A percentile compares a stretch with the other conserved stretches of the same genome.
phyloP scores from a whole-genome alignment of 1,140 invertebrate genomes.

The Philopotamus ludificatus region DNA sequence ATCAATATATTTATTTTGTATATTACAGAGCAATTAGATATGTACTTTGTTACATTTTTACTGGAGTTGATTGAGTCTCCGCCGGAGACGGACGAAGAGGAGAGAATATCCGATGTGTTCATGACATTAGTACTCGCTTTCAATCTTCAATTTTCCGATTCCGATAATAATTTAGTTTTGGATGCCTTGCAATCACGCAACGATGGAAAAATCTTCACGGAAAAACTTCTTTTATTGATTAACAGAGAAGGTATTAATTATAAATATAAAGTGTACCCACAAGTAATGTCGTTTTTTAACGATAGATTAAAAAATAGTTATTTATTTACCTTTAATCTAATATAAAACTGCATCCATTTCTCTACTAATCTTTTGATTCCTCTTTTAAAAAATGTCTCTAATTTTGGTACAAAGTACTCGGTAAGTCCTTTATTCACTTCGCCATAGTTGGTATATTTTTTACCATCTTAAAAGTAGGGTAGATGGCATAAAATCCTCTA shows the following conservation, averaged over 20 bases:
- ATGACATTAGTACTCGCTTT: conserved; percentile 82
- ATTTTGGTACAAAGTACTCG: too few species aligned
- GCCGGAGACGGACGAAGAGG: conserved; percentile 72
- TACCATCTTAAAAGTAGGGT: too few species aligned
- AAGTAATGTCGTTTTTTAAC: too few species aligned
- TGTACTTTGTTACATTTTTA: conserved; percentile 76
- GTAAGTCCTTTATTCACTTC: too few species aligned
- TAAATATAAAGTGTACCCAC: not conserved
- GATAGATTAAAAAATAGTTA: too few species aligned
- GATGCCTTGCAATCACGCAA: conserved; percentile 68
- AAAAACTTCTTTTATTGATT: conserved; percentile 81
- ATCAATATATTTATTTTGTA: not conserved
- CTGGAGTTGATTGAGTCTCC: conserved; percentile 79
- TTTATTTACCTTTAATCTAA: too few species aligned
- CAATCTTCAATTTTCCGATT: conserved; percentile 78
- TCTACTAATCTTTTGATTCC: too few species aligned
- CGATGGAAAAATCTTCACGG: conserved; percentile 82
- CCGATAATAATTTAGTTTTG: conserved; percentile 72
- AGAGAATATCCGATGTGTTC: conserved; percentile 78
- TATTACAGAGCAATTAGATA: conserved; percentile 72
- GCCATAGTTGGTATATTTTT: too few species aligned
- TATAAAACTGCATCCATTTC: too few species aligned
- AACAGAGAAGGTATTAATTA: conserved; percentile 79
- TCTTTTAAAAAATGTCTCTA: too few species aligned
- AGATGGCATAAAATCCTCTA: too few species aligned